A percentile compares a stretch with the other conserved stretches of the same genome.
Evolutionary conservation across 2,797 vertebrate genomes (phyloP).

Genomic region (Lagocephalus sceleratus): DNA sequence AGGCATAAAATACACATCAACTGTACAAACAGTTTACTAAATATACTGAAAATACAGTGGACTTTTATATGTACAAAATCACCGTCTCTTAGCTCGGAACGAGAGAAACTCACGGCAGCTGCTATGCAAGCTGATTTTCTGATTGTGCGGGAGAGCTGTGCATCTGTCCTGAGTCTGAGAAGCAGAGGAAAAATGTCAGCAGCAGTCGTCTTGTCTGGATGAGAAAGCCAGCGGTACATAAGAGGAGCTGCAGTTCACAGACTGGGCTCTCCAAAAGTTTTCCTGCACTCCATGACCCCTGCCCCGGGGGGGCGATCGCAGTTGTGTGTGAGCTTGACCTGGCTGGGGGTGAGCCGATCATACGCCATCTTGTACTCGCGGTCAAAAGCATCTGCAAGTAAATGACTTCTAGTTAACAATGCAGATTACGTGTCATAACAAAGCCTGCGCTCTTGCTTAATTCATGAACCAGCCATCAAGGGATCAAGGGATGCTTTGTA

Average conservation of each 20-base stretch:
- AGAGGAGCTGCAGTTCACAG: slow-evolving; percentile 71
- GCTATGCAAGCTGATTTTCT: slow-evolving; percentile 37
- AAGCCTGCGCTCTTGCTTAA: neutral
- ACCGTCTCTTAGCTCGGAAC: slow-evolving; percentile 22
- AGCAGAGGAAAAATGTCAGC: slow-evolving; percentile 30
- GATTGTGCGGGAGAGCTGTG: slow-evolving; percentile 58
- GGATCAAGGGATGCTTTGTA: neutral
- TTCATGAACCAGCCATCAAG: neutral
- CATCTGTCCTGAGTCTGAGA: slow-evolving; percentile 57
- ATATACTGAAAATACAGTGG: slow-evolving; percentile 56
- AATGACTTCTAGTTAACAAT: neutral
- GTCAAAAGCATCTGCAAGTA: slow-evolving; percentile 90
- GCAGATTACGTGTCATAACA: neutral
- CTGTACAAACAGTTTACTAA: slow-evolving; percentile 59
- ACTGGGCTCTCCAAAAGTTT: slow-evolving; percentile 89
- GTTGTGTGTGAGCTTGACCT: slow-evolving; percentile 96
- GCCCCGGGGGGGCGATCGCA: slow-evolving; percentile 93
- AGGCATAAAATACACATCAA: slow-evolving; percentile 64
- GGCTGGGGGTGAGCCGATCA: slow-evolving; percentile 88
- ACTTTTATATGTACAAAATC: slow-evolving; percentile 51
- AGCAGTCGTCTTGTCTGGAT: slow-evolving; percentile 29
- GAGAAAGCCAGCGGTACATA: neutral
- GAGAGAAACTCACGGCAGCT: slow-evolving; percentile 51
- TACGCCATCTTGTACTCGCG: slow-evolving; percentile 97
- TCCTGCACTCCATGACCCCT: slow-evolving; percentile 95